These are phyloP conservation scores for Parauchenoglanis punctatus DNA, from an alignment of 2,797 vertebrate genomes.

Conservation along the genomic window DNA sequence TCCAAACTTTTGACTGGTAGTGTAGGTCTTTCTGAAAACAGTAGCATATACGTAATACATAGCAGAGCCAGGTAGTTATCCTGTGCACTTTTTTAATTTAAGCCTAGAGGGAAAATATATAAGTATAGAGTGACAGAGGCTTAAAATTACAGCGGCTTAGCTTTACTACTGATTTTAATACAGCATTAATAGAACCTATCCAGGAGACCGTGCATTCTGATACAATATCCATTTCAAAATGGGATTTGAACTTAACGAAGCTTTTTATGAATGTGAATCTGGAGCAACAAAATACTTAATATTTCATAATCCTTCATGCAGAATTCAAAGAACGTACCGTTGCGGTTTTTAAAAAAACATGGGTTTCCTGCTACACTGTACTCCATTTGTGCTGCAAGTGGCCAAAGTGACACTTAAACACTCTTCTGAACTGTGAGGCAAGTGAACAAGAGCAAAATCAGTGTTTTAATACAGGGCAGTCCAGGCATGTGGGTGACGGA, in stretches of 20 bases:
- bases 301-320: background rate
- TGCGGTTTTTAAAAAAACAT: background rate
- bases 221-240: background rate
- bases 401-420: background rate
- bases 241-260: background rate
- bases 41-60: background rate
- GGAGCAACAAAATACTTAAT: background rate
- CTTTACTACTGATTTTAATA: background rate
- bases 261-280: conserved; percentile 1
- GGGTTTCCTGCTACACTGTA: background rate
- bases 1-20: no score
- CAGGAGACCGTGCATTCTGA: background rate
- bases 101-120: background rate
- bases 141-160: background rate
- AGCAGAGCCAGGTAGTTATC: background rate
- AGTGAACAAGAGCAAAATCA: no score
- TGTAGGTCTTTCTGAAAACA: background rate
- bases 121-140: background rate
- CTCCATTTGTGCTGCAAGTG: background rate
- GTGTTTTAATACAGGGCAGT: background rate
- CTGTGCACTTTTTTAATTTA: background rate
- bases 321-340: background rate
- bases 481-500: background rate
- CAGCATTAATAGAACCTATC: background rate
- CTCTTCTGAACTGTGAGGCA: no score